Evolutionary conservation across 2,888 invertebrate genomes (phyloP).

Genomic region (Noctua janthina): DNA sequence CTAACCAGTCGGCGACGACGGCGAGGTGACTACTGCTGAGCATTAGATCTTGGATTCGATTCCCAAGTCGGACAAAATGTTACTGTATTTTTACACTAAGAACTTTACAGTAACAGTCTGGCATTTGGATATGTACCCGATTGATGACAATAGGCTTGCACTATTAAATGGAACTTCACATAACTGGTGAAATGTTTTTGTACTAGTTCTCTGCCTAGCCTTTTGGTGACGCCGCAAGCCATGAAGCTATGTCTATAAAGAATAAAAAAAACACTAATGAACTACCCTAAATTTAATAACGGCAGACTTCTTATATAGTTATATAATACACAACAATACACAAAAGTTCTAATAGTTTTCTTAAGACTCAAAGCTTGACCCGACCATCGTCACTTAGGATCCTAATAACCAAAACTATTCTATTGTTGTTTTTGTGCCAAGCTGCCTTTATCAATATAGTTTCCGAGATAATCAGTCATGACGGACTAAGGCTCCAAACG

Average conservation of each 20-base stretch:
- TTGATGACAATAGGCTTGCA: not conserved
- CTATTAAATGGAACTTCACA: not conserved
- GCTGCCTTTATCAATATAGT: constrained; percentile 8
- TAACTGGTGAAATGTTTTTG: not conserved
- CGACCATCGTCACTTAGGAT: constrained; percentile 10
- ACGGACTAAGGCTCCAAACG: not conserved
- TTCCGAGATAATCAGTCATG: constrained; percentile 34
- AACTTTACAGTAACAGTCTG: no score
- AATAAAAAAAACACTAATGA: not conserved
- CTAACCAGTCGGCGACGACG: no score
- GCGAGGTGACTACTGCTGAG: no score
- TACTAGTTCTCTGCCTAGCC: not conserved
- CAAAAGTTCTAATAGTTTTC: not conserved
- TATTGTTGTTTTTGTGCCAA: constrained; percentile 29
- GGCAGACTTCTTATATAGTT: not conserved
- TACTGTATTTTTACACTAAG: not conserved
- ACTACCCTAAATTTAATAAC: not conserved
- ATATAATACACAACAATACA: not conserved
- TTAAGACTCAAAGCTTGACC: not conserved
- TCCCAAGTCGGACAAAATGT: not conserved
- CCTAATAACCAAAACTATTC: constrained; percentile 11
- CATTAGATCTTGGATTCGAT: not conserved
- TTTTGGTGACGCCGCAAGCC: not conserved
- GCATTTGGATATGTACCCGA: not conserved
- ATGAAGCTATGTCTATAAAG: not conserved